Base-by-base conservation (phyloP, 2,888 invertebrate species). In the Lagria hirta region DNA sequence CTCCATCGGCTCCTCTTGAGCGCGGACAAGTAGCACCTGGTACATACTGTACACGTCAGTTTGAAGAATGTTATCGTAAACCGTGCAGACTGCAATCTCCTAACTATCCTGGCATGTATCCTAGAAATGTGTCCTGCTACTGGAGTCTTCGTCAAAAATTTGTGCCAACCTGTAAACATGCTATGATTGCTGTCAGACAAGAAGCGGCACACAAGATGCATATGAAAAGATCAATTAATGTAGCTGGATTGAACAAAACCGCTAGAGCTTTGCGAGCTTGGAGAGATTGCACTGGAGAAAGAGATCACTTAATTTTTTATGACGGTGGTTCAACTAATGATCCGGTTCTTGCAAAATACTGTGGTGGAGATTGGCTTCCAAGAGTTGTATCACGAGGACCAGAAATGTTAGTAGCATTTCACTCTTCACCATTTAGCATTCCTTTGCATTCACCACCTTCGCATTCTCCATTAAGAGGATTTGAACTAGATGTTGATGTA, bases 101-200 rank as follows among this genome's bases (percentile, higher is more conserved):
- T 34, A 92, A 92, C 73, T 93, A 90, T 69, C 92, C 92, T 6
- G 91, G 91, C 43, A 88, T 91, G 80, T 86, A 86, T 62, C 86
- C 85, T 4, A 75, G 93, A 52, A 94, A 94, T 73, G 91, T 94
- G 13, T 89, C 91, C 46, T 96, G 95, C 71, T 86, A 89, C 70
- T 90, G 91, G 80, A 88, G 88, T 51, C 76, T 92, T 52, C 79
- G 89, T 21, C 89, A 92, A 72, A 86, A 88, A 68, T 84, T 84
- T 64, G 85, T 89, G 49, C 89, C 91, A 7, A 88, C 87, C 26
- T 91, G 91, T 71, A 91, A 91, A 68, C 89, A 90, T 72, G 91
- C 92, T 20, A 90, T 92, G 87, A 87, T 93, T 58, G 85, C 88
- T 10, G 86, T 92, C 44, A 78, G 84, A 33, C 88, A 89, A 68